phyloP scores from a whole-genome alignment of 2,797 vertebrate genomes.

The Aeoliscus strigatus region DNA sequence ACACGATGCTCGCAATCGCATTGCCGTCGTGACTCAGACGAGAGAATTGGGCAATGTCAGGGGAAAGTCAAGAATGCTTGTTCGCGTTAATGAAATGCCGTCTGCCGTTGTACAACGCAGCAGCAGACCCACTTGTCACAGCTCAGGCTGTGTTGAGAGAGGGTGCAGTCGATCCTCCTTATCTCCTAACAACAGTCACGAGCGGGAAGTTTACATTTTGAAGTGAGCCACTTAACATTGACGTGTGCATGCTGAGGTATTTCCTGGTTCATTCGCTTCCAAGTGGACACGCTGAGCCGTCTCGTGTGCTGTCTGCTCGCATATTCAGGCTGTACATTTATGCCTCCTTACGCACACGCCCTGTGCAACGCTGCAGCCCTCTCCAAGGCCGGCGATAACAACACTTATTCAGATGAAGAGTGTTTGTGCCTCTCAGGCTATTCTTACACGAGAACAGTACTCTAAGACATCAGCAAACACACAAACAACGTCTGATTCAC shows the following conservation, averaged over 20 bases:
- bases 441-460: constrained; percentile 33
- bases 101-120: constrained; percentile 27
- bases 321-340: constrained; percentile 26
- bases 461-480: constrained; percentile 43
- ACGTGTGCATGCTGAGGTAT: constrained; percentile 38
- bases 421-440: constrained; percentile 38
- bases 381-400: no score
- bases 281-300: constrained; percentile 38
- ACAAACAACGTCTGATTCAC: constrained; percentile 48
- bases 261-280: constrained; percentile 49
- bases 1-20: constrained; percentile 32
- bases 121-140: constrained; percentile 2
- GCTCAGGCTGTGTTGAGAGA: no score
- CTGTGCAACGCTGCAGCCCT: no score
- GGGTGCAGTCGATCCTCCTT: no score
- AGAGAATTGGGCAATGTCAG: constrained; percentile 52
- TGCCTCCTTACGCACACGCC: not conserved
- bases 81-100: constrained; percentile 41
- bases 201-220: not conserved
- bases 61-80: constrained; percentile 56
- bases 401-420: constrained; percentile 30
- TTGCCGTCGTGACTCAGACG: constrained; percentile 44
- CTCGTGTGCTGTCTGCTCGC: constrained; percentile 6
- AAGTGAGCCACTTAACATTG: constrained; percentile 38
- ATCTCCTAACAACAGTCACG: no score